Evolutionary conservation across 2,888 invertebrate species (phyloP), one percentile per base, ranked within the genome.

Genomic region (Cancer borealis): DNA sequence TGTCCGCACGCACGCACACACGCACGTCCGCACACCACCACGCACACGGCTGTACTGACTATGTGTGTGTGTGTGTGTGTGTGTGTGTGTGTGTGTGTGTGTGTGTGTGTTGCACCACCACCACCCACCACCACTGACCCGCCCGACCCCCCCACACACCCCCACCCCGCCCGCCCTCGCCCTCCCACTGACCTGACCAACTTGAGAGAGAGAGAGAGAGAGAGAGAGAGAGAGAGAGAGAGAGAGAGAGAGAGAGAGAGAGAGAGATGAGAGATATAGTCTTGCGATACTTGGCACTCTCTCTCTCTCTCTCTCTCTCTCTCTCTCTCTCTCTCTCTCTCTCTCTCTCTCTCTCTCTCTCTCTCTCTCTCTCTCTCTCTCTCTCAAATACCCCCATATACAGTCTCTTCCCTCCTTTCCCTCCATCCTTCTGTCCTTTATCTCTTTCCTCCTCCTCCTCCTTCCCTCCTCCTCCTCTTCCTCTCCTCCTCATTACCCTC

Each of bases 61-160:
- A 14, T n/a, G 4, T 66, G 73, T 73, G 73, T 73, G 73, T 73
- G 73, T 73, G 66, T n/a, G 66, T 66, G 66, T 66, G 66, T 66
- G 66, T 66, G 66, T 66, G 66, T 66, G 66, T 66, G 66, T 66
- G 66, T 66, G 66, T 66, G 66, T 66, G 66, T 66, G 66, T 66
- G 73, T 73, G 73, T 73, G 73, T 73, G n/a, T 46, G 45, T 79
- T 8, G 12, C 79, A n/a, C 30, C 30, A 30, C 79, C 30, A 10
- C 79, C 79, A 79, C 30, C 30, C 79, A 79, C 79, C 79, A 79
- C 30, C 79, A 79, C 30, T 21, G n/a, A 8, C 79, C 12, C 30
- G 17, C 12, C 30, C 79, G n/a, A 1, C 79, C 12, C 79, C 79
- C 1, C 30, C 79, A 26, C 1, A 3, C 30, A 3, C 30, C 5